These are phyloP conservation scores for Sylvia atricapilla DNA, from an alignment of 2,113 vertebrate species.

Conservation along the genomic window DNA sequence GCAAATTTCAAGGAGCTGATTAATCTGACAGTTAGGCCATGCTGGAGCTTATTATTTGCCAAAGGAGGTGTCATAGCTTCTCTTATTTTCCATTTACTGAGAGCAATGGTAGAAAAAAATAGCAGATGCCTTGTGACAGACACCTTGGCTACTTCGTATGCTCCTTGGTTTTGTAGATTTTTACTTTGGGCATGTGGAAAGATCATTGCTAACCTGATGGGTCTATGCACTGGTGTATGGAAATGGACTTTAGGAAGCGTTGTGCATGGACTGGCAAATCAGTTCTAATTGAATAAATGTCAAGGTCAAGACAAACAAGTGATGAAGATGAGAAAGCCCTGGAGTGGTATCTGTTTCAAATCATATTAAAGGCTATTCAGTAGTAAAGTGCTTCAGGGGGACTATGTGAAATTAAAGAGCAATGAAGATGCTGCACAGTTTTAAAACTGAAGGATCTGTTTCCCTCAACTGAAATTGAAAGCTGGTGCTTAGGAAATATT, in stretches of 20 bases:
- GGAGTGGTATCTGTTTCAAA: conserved; percentile 70
- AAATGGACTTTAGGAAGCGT: conserved; percentile 65
- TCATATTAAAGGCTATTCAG: conserved; percentile 63
- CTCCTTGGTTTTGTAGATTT: not conserved
- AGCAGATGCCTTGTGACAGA: not conserved
- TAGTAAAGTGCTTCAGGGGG: conserved; percentile 46
- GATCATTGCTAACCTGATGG: conserved; percentile 74
- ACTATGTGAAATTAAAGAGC: conserved; percentile 47
- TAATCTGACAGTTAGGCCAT: not conserved
- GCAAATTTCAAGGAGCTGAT: not conserved
- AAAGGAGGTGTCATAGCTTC: not conserved
- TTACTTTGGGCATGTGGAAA: conserved; percentile 17
- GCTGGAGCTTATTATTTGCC: conserved; percentile 8
- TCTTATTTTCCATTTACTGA: not conserved
- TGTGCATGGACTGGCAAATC: conserved; percentile 78
- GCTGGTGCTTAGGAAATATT: not conserved
- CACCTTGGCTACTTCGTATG: not conserved
- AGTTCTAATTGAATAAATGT: conserved; percentile 84
- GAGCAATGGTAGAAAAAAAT: not conserved
- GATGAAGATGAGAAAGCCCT: conserved; percentile 78
- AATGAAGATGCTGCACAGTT: not conserved
- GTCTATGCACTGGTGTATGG: conserved; percentile 63
- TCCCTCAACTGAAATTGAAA: not conserved
- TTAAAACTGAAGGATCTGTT: not conserved
- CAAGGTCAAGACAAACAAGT: conserved; percentile 77